Evolutionary conservation across 2,888 invertebrate genomes (phyloP).

Genomic region (Heliconius hortense): DNA sequence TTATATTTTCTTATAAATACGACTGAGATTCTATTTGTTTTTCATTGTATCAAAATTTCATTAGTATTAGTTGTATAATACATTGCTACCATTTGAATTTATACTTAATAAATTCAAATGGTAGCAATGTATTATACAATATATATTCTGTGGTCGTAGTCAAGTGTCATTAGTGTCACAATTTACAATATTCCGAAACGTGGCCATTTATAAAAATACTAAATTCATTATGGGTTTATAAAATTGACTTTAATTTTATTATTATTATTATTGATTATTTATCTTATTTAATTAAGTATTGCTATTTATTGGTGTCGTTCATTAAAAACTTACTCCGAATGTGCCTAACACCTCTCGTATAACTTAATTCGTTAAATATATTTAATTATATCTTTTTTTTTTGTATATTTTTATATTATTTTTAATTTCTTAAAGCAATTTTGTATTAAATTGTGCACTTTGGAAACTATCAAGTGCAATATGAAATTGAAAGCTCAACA

Average conservation of each 20-base stretch:
- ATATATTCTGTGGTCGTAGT: constrained; percentile 15
- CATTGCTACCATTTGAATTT: too few species aligned
- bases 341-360: background rate
- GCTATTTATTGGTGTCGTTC: background rate
- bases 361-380: constrained; percentile 10
- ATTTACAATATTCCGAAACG: constrained; percentile 13
- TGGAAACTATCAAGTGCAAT: background rate
- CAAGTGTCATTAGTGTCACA: constrained; percentile 6
- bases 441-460: background rate
- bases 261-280: constrained; percentile 8
- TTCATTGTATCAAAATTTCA: background rate
- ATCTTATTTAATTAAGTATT: constrained; percentile 5
- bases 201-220: constrained; percentile 21
- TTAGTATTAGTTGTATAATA: too few species aligned
- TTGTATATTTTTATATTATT: background rate
- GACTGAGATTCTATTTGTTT: constrained; percentile 1
- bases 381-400: background rate
- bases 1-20: background rate
- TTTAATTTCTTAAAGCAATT: background rate
- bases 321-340: background rate
- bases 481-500: background rate
- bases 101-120: constrained; percentile 6
- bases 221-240: constrained; percentile 3
- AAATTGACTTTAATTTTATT: constrained; percentile 14
- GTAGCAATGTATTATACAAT: background rate